These are phyloP conservation scores for Aptenodytes forsteri DNA, from an alignment of 2,113 vertebrate species.

Conservation along the genomic window DNA sequence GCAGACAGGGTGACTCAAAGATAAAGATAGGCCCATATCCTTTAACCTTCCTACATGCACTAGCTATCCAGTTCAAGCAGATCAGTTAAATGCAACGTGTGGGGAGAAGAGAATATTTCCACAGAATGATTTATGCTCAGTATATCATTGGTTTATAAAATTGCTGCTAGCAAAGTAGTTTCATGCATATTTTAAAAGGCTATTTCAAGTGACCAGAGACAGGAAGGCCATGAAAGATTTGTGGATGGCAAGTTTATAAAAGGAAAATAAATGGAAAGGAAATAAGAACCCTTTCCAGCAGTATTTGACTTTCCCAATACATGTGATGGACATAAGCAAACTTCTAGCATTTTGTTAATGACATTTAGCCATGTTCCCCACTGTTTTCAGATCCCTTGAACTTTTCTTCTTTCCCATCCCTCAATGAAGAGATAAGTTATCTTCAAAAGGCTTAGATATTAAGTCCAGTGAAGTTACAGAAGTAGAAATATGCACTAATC, in stretches of 20 bases:
- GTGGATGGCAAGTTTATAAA: neutral
- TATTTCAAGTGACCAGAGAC: neutral
- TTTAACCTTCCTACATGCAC: neutral
- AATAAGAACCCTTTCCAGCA: neutral
- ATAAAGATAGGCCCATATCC: neutral
- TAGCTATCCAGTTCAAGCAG: neutral
- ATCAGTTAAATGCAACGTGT: neutral
- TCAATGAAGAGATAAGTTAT: neutral
- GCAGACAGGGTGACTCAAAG: neutral
- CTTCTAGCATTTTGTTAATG: neutral
- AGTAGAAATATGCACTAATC: neutral
- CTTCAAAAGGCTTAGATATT: neutral
- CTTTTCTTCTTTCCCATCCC: neutral
- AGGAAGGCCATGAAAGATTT: neutral
- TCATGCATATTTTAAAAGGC: slow-evolving; percentile 14
- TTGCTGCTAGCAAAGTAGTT: neutral
- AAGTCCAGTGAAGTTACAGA: neutral
- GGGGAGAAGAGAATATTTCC: neutral
- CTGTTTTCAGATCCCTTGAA: neutral
- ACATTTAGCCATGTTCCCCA: neutral
- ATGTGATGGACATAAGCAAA: neutral
- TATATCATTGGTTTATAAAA: neutral
- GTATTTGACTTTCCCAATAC: neutral
- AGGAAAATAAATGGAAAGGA: neutral
- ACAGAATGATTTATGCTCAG: neutral